Evolutionary conservation across 1,140 invertebrate species (phyloP).

Genomic region (Trichoplusia ni): DNA sequence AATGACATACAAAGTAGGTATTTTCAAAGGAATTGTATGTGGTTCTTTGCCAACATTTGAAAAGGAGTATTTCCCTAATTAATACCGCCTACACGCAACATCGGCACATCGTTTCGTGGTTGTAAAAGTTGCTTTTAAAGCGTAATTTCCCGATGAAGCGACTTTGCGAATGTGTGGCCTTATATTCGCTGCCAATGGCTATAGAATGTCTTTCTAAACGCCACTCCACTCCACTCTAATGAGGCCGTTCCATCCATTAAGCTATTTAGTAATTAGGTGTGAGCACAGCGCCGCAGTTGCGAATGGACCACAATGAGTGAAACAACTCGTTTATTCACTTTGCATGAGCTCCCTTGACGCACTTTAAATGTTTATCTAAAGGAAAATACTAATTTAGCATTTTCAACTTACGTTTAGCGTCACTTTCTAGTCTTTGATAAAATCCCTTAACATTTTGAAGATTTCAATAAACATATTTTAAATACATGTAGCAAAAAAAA

Average conservation of each 20-base stretch:
- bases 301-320: constrained; percentile 51
- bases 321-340: constrained; percentile 42
- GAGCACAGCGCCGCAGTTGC: constrained; percentile 40
- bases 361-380: constrained; percentile 27
- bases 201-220: constrained; percentile 51
- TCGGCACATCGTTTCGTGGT: background rate
- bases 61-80: too few species aligned
- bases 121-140: background rate
- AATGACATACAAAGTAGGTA: too few species aligned
- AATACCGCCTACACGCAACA: too few species aligned
- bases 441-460: too few species aligned
- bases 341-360: constrained; percentile 18
- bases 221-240: constrained; percentile 53
- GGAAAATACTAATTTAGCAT: background rate
- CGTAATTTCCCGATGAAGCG: constrained; percentile 21
- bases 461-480: too few species aligned
- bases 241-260: constrained; percentile 62
- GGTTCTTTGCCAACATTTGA: too few species aligned
- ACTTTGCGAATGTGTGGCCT: constrained; percentile 19
- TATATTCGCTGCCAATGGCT: constrained; percentile 40
- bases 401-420: too few species aligned
- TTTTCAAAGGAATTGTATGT: too few species aligned
- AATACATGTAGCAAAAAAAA: too few species aligned
- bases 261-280: constrained; percentile 70
- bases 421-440: too few species aligned